These are phyloP conservation scores for Cavia porcellus DNA, from an alignment of 2,113 vertebrate species.

Conservation along the genomic window DNA sequence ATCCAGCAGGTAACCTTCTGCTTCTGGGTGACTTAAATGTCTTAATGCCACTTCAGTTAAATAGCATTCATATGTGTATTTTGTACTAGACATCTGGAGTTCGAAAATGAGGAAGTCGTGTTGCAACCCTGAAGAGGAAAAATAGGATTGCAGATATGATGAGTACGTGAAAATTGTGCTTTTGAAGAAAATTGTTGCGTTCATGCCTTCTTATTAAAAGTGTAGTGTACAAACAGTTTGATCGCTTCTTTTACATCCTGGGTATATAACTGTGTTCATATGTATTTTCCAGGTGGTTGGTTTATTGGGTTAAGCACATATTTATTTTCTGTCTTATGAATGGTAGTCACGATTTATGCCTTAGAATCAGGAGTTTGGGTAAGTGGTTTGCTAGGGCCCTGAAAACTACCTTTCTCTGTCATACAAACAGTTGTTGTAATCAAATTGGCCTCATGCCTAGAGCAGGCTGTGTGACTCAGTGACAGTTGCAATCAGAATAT, in stretches of 20 bases:
- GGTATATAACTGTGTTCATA: background rate
- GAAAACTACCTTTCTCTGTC: conserved; percentile 87
- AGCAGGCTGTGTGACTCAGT: conserved; percentile 90
- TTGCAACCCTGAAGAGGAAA: conserved; percentile 44
- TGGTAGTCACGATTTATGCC: conserved; percentile 68
- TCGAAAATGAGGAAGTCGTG: conserved; percentile 29
- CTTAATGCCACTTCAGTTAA: conserved; percentile 21
- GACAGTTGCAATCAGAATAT: conserved; percentile 88
- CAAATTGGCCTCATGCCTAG: conserved; percentile 86
- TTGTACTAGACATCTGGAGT: background rate
- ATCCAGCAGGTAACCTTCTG: background rate
- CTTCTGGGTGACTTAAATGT: conserved; percentile 1
- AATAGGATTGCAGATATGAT: background rate
- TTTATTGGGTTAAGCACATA: conserved; percentile 52
- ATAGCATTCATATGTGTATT: background rate
- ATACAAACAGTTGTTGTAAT: conserved; percentile 88
- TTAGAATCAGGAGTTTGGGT: conserved; percentile 63
- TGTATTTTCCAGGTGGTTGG: conserved; percentile 47
- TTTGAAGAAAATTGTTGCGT: background rate
- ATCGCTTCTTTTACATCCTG: background rate
- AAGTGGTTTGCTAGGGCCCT: conserved; percentile 74
- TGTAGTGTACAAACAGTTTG: background rate
- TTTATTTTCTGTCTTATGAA: conserved; percentile 76
- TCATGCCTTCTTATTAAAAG: background rate
- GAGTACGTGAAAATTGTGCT: background rate